phyloP scores from a whole-genome alignment of 1,140 invertebrate genomes.

The Dreissena rostriformis region DNA sequence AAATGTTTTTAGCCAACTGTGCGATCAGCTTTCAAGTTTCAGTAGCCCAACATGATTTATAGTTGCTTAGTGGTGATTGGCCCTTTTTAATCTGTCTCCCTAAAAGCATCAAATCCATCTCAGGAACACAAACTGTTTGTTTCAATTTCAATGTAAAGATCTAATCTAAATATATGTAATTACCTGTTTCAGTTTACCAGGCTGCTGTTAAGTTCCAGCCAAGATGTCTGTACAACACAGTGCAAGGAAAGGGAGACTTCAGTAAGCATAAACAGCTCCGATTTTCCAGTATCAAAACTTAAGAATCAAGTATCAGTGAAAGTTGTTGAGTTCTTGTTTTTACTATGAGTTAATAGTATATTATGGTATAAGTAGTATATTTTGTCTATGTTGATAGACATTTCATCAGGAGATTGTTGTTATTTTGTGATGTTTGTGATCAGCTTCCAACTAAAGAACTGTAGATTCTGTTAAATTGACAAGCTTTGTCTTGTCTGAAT shows the following conservation, averaged over 20 bases:
- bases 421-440: no score
- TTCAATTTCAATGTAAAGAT: neutral
- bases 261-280: neutral
- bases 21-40: neutral
- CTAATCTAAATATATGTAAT: neutral
- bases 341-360: no score
- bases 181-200: constrained; percentile 14
- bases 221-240: constrained; percentile 18
- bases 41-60: neutral
- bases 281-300: no score
- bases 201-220: constrained; percentile 7
- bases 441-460: no score
- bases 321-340: no score
- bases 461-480: no score
- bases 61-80: neutral
- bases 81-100: no score
- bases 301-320: no score
- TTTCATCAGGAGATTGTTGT: no score
- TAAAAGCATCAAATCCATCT: neutral
- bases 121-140: neutral
- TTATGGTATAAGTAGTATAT: no score
- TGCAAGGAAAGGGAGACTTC: neutral
- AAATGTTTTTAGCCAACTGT: neutral
- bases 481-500: no score
- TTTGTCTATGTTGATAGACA: no score